Conservation (phyloP, 2,888 invertebrate genomes). For the Ryuthela nishihirai region DNA sequence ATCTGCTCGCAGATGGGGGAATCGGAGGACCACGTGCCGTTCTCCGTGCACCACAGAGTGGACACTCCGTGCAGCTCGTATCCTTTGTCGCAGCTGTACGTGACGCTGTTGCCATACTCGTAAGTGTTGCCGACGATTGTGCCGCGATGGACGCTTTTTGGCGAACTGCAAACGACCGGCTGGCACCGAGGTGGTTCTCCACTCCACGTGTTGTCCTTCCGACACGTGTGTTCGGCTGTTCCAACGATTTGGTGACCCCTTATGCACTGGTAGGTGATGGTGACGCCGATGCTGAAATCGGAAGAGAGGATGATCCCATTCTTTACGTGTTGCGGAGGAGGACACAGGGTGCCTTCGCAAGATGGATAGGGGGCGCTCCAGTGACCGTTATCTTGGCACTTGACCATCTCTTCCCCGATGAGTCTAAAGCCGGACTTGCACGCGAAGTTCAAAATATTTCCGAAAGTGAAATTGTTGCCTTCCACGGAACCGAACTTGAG, state of each 20-base stretch:
- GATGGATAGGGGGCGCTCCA: conserved; percentile 35
- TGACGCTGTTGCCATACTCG: conserved; percentile 29
- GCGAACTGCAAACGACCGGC: conserved; percentile 41
- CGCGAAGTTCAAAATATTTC: conserved; percentile 13
- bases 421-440: conserved; percentile 31
- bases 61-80: conserved; percentile 30
- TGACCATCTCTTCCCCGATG: conserved; percentile 22
- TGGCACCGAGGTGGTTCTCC: conserved; percentile 42
- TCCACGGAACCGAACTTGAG: conserved; percentile 26
- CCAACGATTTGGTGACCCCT: conserved; percentile 46
- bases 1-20: conserved; percentile 28
- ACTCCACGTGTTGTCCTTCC: conserved; percentile 37
- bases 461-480: conserved; percentile 19
- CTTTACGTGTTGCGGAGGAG: conserved; percentile 42
- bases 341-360: conserved; percentile 46
- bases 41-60: conserved; percentile 19
- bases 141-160: conserved; percentile 32
- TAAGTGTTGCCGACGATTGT: conserved; percentile 17
- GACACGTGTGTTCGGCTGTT: conserved; percentile 39
- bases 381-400: conserved; percentile 20
- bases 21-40: conserved; percentile 18
- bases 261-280: conserved; percentile 36
- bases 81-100: conserved; percentile 37
- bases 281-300: conserved; percentile 25
- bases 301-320: conserved; percentile 41